Evolutionary conservation across 2,113 vertebrate genomes (phyloP).

Genomic region (Nipponia nippon): DNA sequence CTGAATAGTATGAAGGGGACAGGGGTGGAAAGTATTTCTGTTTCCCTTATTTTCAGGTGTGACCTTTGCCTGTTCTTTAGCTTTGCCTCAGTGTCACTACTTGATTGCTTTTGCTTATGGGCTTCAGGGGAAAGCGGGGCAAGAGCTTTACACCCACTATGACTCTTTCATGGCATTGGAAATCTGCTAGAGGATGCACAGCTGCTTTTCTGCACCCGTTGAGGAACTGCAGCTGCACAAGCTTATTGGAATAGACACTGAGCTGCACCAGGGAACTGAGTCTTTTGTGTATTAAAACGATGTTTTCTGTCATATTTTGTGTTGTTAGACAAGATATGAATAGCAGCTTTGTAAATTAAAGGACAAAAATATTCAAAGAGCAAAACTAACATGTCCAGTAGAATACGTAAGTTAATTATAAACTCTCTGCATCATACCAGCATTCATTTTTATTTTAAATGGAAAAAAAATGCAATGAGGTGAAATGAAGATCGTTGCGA

Average conservation of each 20-base stretch:
- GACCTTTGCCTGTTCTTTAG: background rate
- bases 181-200: background rate
- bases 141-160: background rate
- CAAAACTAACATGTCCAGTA: background rate
- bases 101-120: background rate
- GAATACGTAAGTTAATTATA: background rate
- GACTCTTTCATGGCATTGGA: background rate
- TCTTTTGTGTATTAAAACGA: background rate
- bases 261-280: background rate
- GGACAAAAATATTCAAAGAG: background rate
- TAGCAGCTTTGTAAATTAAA: background rate
- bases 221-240: background rate
- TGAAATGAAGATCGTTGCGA: background rate
- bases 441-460: background rate
- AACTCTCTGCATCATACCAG: background rate
- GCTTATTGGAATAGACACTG: background rate
- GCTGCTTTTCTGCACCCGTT: background rate
- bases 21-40: background rate
- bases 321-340: background rate
- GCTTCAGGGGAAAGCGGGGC: background rate
- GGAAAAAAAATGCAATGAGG: background rate
- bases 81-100: background rate
- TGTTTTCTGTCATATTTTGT: background rate
- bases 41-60: background rate
- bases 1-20: background rate